Percentiles rank a stretch among this genome's conserved stretches.
Conservation (phyloP, 2,888 invertebrate species). For the Drosophila acutilabella region DNA sequence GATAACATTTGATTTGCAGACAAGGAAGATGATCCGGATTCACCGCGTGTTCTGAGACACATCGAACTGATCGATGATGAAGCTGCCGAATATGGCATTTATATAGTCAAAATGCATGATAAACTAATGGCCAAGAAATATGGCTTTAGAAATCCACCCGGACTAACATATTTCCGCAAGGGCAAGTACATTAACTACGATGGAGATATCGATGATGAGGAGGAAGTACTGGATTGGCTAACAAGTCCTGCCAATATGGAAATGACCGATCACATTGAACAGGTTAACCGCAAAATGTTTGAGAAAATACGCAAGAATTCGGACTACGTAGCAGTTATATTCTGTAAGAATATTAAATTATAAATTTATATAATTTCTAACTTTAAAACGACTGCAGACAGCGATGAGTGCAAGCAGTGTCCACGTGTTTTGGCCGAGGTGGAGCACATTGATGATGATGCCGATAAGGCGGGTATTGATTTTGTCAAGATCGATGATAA, state of each 20-base stretch:
- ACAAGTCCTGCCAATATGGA: conserved; percentile 98
- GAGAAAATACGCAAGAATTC: conserved; percentile 94
- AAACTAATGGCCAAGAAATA: conserved; percentile 97
- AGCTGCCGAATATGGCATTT: conserved; percentile 95
- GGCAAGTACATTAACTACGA: conserved; percentile 96
- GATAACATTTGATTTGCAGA: conserved; percentile 85
- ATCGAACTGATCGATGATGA: conserved; percentile 96
- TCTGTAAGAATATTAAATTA: conserved; percentile 89
- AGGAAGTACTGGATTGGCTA: conserved; percentile 94
- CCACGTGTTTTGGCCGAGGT: conserved; percentile 94
- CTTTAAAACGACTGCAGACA: conserved; percentile 87
- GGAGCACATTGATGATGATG: conserved; percentile 97
- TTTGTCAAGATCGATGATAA: conserved; percentile 97
- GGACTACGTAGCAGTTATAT: conserved; percentile 96
- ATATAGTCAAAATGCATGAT: conserved; percentile 94
- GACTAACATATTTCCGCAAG: conserved; percentile 95
- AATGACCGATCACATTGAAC: conserved; percentile 95
- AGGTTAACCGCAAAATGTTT: conserved; percentile 96
- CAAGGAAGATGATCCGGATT: conserved; percentile 92
- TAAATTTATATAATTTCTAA: neutral
- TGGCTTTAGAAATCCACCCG: conserved; percentile 95
- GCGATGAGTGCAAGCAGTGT: conserved; percentile 97
- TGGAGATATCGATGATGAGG: conserved; percentile 96
- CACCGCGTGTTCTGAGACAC: conserved; percentile 92
- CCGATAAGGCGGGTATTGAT: conserved; percentile 94